Evolutionary conservation across 2,113 vertebrate species (phyloP).

Genomic region (Rhynchomys soricoides): DNA sequence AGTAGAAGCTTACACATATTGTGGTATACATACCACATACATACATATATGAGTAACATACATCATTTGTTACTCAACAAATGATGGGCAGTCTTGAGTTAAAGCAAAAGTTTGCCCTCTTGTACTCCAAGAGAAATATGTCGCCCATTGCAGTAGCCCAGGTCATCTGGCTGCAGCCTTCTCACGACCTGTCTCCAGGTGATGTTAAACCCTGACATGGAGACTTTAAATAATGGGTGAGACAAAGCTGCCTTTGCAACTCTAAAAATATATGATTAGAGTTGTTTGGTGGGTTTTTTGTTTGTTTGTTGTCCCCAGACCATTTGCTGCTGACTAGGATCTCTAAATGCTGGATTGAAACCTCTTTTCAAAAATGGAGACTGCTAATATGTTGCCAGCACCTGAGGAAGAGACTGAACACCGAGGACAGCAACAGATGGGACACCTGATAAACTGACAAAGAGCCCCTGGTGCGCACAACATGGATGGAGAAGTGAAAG

Average conservation of each 20-base stretch:
- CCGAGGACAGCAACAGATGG: not conserved
- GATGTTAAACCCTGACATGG: not conserved
- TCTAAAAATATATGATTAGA: constrained; percentile 13
- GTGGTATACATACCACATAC: too few relatives aligned
- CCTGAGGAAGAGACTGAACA: not conserved
- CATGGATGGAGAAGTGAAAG: not conserved
- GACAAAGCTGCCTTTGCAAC: not conserved
- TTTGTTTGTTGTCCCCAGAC: not conserved
- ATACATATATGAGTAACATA: too few relatives aligned
- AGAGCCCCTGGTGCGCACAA: not conserved
- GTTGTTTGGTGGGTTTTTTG: not conserved
- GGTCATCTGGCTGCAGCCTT: not conserved
- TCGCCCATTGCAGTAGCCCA: too few relatives aligned
- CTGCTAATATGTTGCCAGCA: rapidly evolving
- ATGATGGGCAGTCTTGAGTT: not conserved
- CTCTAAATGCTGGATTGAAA: not conserved
- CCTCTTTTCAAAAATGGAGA: not conserved
- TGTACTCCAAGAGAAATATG: not conserved
- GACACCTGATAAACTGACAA: too few relatives aligned
- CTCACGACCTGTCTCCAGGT: not conserved
- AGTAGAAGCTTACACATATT: not conserved
- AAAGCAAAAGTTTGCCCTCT: not conserved
- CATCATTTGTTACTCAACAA: not conserved
- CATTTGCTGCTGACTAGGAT: not conserved
- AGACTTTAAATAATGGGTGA: not conserved